Evolutionary conservation across 92 coral and sea anemone genomes (phyloP).

Genomic region (Bergia sp.): DNA sequence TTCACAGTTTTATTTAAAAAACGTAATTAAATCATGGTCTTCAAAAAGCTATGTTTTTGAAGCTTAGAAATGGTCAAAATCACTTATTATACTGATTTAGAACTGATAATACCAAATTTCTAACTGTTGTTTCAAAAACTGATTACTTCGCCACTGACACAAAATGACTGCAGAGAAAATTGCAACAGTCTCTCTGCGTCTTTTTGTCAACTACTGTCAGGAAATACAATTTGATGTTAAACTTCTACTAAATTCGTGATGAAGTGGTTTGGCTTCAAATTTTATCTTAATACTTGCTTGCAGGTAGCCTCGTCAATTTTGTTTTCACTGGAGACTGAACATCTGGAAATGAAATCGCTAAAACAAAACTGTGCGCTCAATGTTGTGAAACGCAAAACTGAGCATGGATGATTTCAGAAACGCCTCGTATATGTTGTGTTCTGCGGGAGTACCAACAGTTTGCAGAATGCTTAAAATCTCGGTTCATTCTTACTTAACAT

Average conservation of each 20-base stretch:
- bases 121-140: background rate
- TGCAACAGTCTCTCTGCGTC: no score
- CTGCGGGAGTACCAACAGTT: background rate
- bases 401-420: background rate
- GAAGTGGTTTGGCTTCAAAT: no score
- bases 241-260: background rate
- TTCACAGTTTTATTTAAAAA: no score
- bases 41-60: no score
- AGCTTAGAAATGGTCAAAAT: no score
- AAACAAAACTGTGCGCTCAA: background rate
- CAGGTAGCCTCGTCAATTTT: background rate
- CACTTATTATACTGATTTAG: background rate
- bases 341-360: no score
- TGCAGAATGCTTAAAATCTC: background rate
- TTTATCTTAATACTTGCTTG: background rate
- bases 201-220: no score
- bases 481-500: background rate
- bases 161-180: no score
- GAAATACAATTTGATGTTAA: no score
- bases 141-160: background rate
- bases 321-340: background rate
- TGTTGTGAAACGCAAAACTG: background rate
- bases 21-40: background rate
- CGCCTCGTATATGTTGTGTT: no score
- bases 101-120: background rate